Base-by-base conservation (phyloP, 2,113 vertebrate species). In the Pogona vitticeps region DNA sequence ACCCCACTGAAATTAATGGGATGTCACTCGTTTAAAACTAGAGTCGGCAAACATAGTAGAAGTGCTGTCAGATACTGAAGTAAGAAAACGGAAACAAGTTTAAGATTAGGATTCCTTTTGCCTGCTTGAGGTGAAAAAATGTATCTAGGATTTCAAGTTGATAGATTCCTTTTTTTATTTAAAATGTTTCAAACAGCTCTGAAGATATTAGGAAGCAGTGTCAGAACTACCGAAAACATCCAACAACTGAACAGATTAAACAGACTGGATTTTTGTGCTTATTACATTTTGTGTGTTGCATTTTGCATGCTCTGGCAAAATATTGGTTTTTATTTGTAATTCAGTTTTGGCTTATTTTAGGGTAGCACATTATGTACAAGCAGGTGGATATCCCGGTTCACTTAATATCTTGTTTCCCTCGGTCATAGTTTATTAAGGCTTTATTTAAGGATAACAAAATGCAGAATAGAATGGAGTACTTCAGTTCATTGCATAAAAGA, bases 171-270 rank as follows among this genome's bases (percentile, higher is more conserved):
- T 93, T 91, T 91, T 84, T 92, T 85, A 89, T 86, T 72, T 0
- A 0, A 89, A 91, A 82, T 84, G 88, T n/a, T n/a, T 87, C 88
- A 80, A 94, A 83, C 40, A 91, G n/a, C 65, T 84, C 88, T 87
- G 91, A 72, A 31, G 68, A 93, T 93, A 94, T 94, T 91, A 92
- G 68, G 84, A 92, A 90, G 82, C 56, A 86, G 10, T 89, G 91
- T 90, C 73, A 73, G 81, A 83, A 87, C 87, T 31, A 17, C 38
- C 72, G 85, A 86, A 38, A 93, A 92, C 26, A n/a, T 85, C 33
- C 67, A 83, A 13, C 78, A 88, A 90, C 88, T 9, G 2, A 67
- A 89, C 5, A 52, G 80, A 63, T 56, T 52, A 80, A 86, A 88
- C 68, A 0, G 20, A 65, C 72, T 72, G 33, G 70, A 81, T 42